phyloP scores from a whole-genome alignment of 2,888 invertebrate species.

The Sycophila texana region DNA sequence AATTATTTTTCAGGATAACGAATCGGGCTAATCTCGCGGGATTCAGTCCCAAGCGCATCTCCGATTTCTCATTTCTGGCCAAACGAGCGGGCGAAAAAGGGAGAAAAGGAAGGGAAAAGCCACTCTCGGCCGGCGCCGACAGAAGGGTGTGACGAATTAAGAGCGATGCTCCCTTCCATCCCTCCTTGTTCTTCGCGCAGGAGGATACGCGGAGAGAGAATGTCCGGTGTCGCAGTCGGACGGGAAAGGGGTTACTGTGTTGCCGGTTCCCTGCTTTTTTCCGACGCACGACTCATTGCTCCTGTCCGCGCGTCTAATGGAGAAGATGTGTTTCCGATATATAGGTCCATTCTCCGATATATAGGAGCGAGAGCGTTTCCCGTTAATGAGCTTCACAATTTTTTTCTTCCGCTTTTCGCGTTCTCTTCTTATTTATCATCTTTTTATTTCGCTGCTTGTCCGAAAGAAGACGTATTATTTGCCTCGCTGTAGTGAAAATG shows the following conservation, averaged over 20 bases:
- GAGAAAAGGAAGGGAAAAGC: constrained; percentile 34
- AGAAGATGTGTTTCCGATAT: constrained; percentile 60
- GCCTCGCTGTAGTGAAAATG: too few species aligned
- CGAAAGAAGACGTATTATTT: too few species aligned
- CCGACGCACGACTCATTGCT: constrained; percentile 57
- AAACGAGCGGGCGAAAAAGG: neutral
- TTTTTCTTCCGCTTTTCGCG: too few species aligned
- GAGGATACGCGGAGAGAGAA: constrained; percentile 15
- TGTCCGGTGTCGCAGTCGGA: too few species aligned
- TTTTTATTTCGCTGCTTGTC: too few species aligned
- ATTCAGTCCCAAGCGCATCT: constrained; percentile 9
- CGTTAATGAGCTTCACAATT: too few species aligned
- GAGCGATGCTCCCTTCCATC: constrained; percentile 55
- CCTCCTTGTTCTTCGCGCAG: constrained; percentile 40
- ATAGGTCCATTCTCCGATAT: neutral
- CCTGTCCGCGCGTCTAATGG: constrained; percentile 61
- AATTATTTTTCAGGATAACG: constrained; percentile 37
- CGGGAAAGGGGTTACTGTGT: constrained; percentile 31
- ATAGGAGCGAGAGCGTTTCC: too few species aligned
- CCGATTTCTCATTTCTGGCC: constrained; percentile 27
- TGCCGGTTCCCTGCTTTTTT: constrained; percentile 12
- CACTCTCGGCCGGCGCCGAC: constrained; percentile 21
- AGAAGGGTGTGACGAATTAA: constrained; percentile 57
- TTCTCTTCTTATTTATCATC: too few species aligned
- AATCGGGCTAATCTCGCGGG: constrained; percentile 5